Conservation (phyloP, 2,888 invertebrate species). For the Microctonus brassicae region DNA sequence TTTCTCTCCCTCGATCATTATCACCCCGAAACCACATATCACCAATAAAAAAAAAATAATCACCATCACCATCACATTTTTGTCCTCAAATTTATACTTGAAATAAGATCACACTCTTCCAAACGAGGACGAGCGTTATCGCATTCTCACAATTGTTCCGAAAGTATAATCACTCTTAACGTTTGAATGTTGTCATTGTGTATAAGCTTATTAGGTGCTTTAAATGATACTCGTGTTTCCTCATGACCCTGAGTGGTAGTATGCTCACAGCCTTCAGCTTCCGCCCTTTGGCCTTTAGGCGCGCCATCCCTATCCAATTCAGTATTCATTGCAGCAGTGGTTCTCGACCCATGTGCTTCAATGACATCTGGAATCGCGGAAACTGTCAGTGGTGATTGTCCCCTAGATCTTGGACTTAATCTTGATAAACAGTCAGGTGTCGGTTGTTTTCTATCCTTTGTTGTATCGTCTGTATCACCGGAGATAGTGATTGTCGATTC, state of each 20-base stretch:
- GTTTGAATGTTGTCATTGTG: constrained; percentile 66
- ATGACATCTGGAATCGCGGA: constrained; percentile 60
- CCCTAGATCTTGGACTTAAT: constrained; percentile 48
- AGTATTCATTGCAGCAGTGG: constrained; percentile 9
- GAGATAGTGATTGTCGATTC: constrained; percentile 22
- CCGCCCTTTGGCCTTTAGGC: constrained; percentile 62
- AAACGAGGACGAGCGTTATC: constrained; percentile 39
- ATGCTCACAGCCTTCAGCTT: constrained; percentile 67
- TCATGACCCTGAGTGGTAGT: constrained; percentile 56
- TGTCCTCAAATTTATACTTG: constrained; percentile 1
- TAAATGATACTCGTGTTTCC: constrained; percentile 56
- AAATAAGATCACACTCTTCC: constrained; percentile 12
- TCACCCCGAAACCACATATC: neutral
- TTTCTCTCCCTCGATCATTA: neutral
- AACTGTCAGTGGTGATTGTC: constrained; percentile 47
- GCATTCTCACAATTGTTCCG: constrained; percentile 66
- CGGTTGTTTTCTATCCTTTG: constrained; percentile 40
- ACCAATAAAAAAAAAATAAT: neutral
- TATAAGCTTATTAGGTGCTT: constrained; percentile 55
- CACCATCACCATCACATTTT: constrained; percentile 14
- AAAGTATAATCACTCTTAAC: constrained; percentile 65
- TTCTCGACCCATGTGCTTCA: constrained; percentile 54
- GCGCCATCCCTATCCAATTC: constrained; percentile 29
- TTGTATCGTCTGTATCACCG: constrained; percentile 13
- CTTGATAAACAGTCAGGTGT: constrained; percentile 51